Base-by-base conservation (phyloP, 2,797 vertebrate species). In the Nothura maculosa region DNA sequence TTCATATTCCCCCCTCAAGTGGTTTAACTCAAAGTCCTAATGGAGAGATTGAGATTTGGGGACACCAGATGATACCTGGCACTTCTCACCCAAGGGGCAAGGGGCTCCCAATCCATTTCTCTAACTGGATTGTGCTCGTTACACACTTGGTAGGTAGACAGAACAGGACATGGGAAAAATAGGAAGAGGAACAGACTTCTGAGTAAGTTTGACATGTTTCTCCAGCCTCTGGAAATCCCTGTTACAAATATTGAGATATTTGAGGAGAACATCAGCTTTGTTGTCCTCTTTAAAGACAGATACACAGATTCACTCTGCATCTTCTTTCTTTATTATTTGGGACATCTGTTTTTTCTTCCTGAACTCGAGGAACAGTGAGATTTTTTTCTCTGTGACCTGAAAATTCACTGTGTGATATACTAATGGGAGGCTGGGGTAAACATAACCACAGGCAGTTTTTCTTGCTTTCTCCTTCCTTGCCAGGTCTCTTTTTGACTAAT, bases 361-460 rank as follows among this genome's bases (percentile, higher is more conserved):
- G 80, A 91, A 85, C 83, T 75, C 66, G 75, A 78, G 32, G 42
- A 54, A 45, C 13, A 78, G 43, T 67, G 62, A 81, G 27, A 93
- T 81, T 91, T 87, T 87, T 83, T 66, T 89, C 27, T 87, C 24
- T 4, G 2, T 89, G 77, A 76, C 54, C 54, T 55, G 54, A 55
- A n/a, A n/a, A n/a, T n/a, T 55, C 69, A 74, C 48, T 87, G 24
- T 3, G 2, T 89, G 77, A 76, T 77, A 90, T 61, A 72, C 58
- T 93, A 87, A 92, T 17, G 28, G 54, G 18, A 92, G 34, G n/a
- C 82, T 58, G 52, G 48, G 25, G 45, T 91, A 91, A 90, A 89
- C 76, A 87, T 42, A 90, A 93, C 76, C 79, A 85, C 50, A 85
- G 89, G 63, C 40, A 87, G 60, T 87, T 92, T 66, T 92, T 66